phyloP scores from a whole-genome alignment of 2,888 invertebrate genomes.

The Barypeithes pellucidus region DNA sequence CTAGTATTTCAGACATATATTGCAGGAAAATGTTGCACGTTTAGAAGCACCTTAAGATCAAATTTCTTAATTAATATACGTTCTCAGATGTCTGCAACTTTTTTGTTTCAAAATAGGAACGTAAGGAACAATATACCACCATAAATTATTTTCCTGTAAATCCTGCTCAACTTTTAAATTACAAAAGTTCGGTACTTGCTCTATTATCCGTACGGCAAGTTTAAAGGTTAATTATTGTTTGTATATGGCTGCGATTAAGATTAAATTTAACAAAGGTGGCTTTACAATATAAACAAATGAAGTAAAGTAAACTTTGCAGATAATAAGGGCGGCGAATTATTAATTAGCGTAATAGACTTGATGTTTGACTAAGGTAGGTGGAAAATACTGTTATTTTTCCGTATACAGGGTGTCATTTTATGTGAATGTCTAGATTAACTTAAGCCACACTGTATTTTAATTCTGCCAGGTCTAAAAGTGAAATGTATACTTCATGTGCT shows the following conservation, averaged over 20 bases:
- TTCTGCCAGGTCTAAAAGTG: too few species aligned
- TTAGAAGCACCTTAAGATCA: too few species aligned
- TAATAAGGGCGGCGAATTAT: background rate
- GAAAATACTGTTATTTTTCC: too few species aligned
- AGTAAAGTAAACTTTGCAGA: background rate
- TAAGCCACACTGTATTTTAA: too few species aligned
- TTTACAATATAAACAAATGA: background rate
- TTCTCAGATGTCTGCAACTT: background rate
- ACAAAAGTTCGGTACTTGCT: conserved; percentile 2
- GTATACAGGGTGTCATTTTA: too few species aligned
- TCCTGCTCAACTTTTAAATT: conserved; percentile 18
- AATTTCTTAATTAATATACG: background rate
- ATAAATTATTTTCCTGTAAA: conserved; percentile 7
- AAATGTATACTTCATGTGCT: too few species aligned
- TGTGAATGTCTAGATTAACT: too few species aligned
- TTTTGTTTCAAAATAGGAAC: background rate
- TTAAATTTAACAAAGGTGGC: conserved; percentile 13
- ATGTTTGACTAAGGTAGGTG: too few species aligned
- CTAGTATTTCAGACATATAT: too few species aligned
- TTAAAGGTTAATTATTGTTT: conserved; percentile 16
- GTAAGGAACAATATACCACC: background rate
- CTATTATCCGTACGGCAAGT: background rate
- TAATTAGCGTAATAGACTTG: background rate
- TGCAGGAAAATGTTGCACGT: too few species aligned
- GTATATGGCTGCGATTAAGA: background rate